Evolutionary conservation across 2,113 vertebrate genomes (phyloP).

Genomic region (Oryzias woworae): DNA sequence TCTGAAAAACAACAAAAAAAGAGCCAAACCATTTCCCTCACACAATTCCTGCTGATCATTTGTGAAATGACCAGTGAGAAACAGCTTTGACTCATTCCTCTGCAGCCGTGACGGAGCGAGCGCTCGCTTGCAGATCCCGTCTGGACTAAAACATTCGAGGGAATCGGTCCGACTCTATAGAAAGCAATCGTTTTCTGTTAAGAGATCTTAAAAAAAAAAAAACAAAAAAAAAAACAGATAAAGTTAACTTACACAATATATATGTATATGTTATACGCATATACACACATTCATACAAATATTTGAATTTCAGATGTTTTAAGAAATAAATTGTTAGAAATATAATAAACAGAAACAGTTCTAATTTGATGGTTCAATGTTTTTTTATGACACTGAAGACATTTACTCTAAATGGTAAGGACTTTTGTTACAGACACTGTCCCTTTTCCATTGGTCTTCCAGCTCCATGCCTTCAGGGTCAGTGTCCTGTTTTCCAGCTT

Average conservation of each 20-base stretch:
- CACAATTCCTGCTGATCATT: slow-evolving; percentile 10
- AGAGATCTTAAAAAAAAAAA: slow-evolving; percentile 71
- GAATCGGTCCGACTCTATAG: slow-evolving; percentile 68
- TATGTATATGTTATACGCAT: slow-evolving; percentile 78
- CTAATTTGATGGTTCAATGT: slow-evolving; percentile 28
- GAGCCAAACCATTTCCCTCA: slow-evolving; percentile 1
- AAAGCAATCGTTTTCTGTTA: slow-evolving; percentile 73
- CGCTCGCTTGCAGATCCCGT: neutral
- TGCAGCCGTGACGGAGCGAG: neutral
- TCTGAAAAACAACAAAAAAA: slow-evolving; percentile 9
- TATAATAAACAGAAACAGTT: slow-evolving; percentile 79
- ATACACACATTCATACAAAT: slow-evolving; percentile 75
- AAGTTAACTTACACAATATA: slow-evolving; percentile 78
- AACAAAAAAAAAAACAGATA: slow-evolving; percentile 71
- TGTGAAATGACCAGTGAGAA: slow-evolving; percentile 8
- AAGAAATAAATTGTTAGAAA: slow-evolving; percentile 83
- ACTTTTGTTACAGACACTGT: too few species aligned
- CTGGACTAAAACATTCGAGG: slow-evolving; percentile 9
- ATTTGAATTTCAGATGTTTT: slow-evolving; percentile 83
- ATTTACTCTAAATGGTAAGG: neutral
- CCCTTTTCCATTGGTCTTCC: too few species aligned
- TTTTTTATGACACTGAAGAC: neutral
- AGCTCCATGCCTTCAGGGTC: too few species aligned
- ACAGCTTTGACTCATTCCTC: slow-evolving; percentile 16
- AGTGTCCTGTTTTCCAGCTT: too few species aligned